Conservation (phyloP, 2,888 invertebrate genomes). For the Brassicogethes aeneus region DNA sequence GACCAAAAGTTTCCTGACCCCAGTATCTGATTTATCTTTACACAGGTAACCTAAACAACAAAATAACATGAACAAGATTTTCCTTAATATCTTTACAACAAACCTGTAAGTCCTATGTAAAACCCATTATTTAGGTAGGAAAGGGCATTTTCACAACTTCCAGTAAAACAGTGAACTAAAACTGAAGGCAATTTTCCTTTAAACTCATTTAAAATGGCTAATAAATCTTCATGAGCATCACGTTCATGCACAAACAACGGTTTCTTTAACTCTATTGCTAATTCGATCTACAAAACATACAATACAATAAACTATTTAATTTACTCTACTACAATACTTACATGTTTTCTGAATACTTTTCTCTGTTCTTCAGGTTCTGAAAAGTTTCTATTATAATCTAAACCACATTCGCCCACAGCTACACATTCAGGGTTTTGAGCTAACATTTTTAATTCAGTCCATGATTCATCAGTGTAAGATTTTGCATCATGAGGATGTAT, state of each 20-base stretch:
- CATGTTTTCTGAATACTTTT: constrained; percentile 79
- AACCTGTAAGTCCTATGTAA: constrained; percentile 78
- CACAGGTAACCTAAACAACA: constrained; percentile 61
- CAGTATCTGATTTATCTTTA: constrained; percentile 88
- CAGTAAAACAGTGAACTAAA: constrained; percentile 87
- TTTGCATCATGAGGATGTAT: constrained; percentile 93
- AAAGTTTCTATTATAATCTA: constrained; percentile 91
- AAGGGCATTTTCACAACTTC: constrained; percentile 74
- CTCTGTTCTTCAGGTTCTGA: constrained; percentile 83
- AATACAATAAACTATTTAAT: background rate
- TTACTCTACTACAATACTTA: constrained; percentile 28
- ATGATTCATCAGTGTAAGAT: constrained; percentile 66
- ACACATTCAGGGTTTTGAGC: constrained; percentile 83
- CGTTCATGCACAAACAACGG: constrained; percentile 88
- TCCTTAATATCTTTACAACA: constrained; percentile 12
- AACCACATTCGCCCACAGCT: constrained; percentile 88
- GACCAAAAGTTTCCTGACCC: constrained; percentile 74
- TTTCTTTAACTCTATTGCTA: constrained; percentile 80
- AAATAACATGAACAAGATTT: background rate
- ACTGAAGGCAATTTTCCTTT: constrained; percentile 59
- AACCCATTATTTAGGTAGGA: constrained; percentile 77
- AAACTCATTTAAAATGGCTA: constrained; percentile 58
- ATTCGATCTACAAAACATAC: constrained; percentile 52
- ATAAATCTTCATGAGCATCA: constrained; percentile 79
- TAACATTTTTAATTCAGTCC: constrained; percentile 69